Conservation (phyloP, 2,797 vertebrate genomes). For the Megaceryle alcyon region DNA sequence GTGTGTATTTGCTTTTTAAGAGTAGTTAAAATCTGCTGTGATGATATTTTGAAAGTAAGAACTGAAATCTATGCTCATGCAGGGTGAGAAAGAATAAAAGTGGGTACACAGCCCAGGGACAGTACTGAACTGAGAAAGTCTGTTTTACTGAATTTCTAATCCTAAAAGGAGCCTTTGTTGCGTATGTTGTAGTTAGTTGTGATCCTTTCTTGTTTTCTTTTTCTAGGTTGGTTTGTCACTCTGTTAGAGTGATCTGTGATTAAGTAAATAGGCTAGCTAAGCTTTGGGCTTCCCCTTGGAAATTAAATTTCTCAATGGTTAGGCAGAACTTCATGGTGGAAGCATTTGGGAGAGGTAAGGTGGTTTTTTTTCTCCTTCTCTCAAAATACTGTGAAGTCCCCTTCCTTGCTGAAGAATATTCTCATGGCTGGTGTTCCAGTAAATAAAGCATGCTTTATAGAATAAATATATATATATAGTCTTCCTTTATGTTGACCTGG, state of each 20-base stretch:
- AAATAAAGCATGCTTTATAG: neutral
- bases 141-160: slow-evolving; percentile 14
- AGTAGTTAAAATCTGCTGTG: neutral
- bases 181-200: neutral
- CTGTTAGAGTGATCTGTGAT: slow-evolving; percentile 9
- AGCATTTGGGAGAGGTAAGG: neutral
- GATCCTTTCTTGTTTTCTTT: neutral
- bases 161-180: slow-evolving; percentile 8
- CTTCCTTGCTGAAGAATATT: neutral
- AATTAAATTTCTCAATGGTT: slow-evolving; percentile 25
- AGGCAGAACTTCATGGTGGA: neutral
- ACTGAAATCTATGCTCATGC: neutral
- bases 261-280: neutral
- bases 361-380: slow-evolving; percentile 42
- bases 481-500: neutral
- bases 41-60: neutral
- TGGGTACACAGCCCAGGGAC: neutral
- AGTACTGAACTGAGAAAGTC: neutral
- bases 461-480: neutral
- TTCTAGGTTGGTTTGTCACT: slow-evolving; percentile 27
- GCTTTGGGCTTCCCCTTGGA: slow-evolving; percentile 48
- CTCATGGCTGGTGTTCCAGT: neutral
- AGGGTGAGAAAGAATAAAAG: neutral
- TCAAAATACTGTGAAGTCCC: slow-evolving; percentile 50
- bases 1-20: neutral